Base-by-base conservation (phyloP, 2,113 vertebrate genomes). In the Noctilio leporinus region DNA sequence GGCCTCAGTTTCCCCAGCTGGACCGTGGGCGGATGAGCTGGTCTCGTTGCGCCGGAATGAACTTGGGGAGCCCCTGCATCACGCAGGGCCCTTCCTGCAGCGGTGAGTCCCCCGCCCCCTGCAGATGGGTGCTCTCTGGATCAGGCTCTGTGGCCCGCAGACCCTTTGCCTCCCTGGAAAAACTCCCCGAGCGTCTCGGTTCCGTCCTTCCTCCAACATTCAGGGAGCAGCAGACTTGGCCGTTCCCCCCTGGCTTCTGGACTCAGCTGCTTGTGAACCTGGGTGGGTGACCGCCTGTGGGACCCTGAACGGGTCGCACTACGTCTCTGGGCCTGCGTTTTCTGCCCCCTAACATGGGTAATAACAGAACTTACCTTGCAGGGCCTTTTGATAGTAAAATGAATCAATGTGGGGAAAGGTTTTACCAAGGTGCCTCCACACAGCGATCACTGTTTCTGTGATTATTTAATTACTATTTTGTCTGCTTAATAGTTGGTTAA, bases 201-300 rank as follows among this genome's bases (percentile, higher is more conserved):
- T 55, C 73, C 0, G 45, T 11, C 20, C 43, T 35, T 51, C 40
- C 3, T 67, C 22, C 40, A 1, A 0, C 1, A 0, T 26, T 16
- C 35, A n/a, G 2, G 1, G 67, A 43, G 22, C 47, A 10, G 47
- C 38, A 2, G 3, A 17, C 82, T 30, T 10, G 65, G 49, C 12
- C 47, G 7, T 67, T 4, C 6, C 12, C 7, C 7, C 12, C 28
- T 38, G n/a, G 40, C 59, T 26, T 35, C 40, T 20, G 26, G 24
- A 7, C 59, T 62, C 78, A 19, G 35, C 6, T 7, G 26, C 10
- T 4, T 24, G 85, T 16, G 69, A 14, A 7, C 20, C 28, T 72
- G 35, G 43, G 10, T 3, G 55, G 59, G 20, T 10, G n/a, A 38
- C 8, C n/a, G 3, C 3, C 65, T 38, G 65, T 10, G n/a, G 16